Conservation (phyloP, 2,888 invertebrate genomes). For the Conomelus anceps region DNA sequence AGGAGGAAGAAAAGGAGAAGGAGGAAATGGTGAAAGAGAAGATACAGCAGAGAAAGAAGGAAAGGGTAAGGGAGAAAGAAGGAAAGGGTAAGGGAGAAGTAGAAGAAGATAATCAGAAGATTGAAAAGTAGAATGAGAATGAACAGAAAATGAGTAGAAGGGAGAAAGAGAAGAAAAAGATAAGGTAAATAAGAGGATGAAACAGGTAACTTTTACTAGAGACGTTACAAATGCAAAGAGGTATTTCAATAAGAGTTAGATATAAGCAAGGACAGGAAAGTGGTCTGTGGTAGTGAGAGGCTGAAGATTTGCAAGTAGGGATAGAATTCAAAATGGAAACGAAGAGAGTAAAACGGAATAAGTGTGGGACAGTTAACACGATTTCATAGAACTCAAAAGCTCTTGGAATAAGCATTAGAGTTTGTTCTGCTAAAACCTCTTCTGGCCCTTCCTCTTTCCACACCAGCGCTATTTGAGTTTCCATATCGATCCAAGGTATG, state of each 20-base stretch:
- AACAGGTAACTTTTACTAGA: not conserved
- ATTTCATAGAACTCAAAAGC: not conserved
- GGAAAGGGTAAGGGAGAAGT: not conserved
- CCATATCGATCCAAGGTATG: not conserved
- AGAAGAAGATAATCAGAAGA: not conserved
- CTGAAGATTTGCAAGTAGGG: too few relatives aligned
- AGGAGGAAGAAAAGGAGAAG: too few relatives aligned
- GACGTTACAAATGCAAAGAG: not conserved
- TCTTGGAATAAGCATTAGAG: not conserved
- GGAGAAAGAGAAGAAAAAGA: not conserved
- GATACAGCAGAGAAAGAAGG: too few relatives aligned
- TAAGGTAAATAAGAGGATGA: not conserved
- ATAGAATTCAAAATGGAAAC: not conserved
- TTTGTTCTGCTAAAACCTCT: not conserved
- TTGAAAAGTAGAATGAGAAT: not conserved
- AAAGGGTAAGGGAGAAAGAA: too few relatives aligned
- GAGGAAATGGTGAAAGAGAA: too few relatives aligned
- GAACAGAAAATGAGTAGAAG: not conserved
- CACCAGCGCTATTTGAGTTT: not conserved
- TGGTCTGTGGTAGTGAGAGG: too few relatives aligned
- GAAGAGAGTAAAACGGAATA: not conserved
- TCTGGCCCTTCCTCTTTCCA: not conserved
- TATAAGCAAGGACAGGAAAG: not conserved
- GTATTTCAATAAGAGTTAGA: not conserved
- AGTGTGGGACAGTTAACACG: not conserved